A percentile compares a stretch with the other conserved stretches of the same genome.
phyloP scores from a whole-genome alignment of 1,140 invertebrate genomes.

The roundworm (Caenorhabditis elegans) region DNA sequence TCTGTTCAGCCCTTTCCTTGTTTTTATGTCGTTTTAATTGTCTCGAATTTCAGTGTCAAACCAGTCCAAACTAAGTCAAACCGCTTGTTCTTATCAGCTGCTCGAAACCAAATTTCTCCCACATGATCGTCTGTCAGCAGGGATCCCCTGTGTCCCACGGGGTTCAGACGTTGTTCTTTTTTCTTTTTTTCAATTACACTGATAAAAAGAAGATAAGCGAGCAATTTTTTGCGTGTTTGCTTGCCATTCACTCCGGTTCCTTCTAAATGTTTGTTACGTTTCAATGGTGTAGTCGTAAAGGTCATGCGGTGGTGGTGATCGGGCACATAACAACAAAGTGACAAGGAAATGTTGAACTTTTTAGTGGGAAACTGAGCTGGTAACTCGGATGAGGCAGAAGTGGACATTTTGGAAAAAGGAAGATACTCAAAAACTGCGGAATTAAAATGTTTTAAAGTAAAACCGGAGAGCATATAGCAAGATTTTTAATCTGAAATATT shows the following conservation, averaged over 20 bases:
- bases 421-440: too few species aligned
- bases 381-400: too few species aligned
- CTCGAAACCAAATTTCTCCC: background rate
- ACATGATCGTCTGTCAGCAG: background rate
- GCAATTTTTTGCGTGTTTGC: background rate
- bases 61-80: too few species aligned
- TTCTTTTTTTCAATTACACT: background rate
- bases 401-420: too few species aligned
- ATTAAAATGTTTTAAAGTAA: too few species aligned
- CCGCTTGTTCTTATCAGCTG: background rate
- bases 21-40: background rate
- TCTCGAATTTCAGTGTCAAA: background rate
- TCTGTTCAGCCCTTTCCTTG: background rate
- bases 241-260: background rate
- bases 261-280: conserved; percentile 23
- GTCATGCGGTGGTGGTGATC: conserved; percentile 10
- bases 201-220: conserved; percentile 10
- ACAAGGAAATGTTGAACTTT: too few species aligned
- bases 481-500: too few species aligned
- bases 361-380: too few species aligned
- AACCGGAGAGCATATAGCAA: too few species aligned
- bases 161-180: background rate
- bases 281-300: conserved; percentile 13
- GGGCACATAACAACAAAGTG: too few species aligned
- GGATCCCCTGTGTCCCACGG: background rate